Percentiles rank a stretch among this genome's conserved stretches.
Evolutionary conservation across 2,113 vertebrate genomes (phyloP).

Genomic region (Eira barbara): DNA sequence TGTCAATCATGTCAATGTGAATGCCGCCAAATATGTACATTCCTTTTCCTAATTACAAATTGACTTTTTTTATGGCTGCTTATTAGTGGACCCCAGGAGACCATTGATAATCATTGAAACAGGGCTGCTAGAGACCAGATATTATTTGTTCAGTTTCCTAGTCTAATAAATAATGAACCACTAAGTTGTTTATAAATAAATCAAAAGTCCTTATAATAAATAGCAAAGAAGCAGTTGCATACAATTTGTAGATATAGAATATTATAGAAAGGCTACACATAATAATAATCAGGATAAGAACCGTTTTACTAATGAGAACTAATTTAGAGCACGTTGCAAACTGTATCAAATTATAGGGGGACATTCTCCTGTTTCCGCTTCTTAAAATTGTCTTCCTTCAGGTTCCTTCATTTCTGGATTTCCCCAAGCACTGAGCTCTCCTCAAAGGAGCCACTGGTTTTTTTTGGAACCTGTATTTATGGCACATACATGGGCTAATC

Average conservation of each 20-base stretch:
- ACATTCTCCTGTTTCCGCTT: background rate
- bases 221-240: slow-evolving; percentile 21
- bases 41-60: slow-evolving; percentile 55
- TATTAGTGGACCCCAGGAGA: slow-evolving; percentile 48
- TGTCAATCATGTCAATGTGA: background rate
- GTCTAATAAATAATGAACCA: slow-evolving; percentile 50
- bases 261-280: background rate
- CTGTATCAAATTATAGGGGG: background rate
- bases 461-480: background rate
- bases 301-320: background rate
- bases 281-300: background rate
- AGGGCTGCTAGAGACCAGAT: slow-evolving; percentile 33
- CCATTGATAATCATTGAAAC: slow-evolving; percentile 40
- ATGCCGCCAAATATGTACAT: slow-evolving; percentile 27
- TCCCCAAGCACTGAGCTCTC: background rate
- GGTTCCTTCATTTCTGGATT: background rate
- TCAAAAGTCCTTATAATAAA: slow-evolving; percentile 1
- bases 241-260: background rate
- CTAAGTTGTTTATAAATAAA: slow-evolving; percentile 52
- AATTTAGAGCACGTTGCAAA: background rate
- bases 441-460: background rate
- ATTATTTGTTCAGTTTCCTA: slow-evolving; percentile 60
- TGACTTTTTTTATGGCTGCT: slow-evolving; percentile 59
- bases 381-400: background rate
- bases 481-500: background rate